These are phyloP conservation scores for Typhlichthys eigenmanni DNA, from an alignment of 2,797 vertebrate species.

Conservation along the genomic window DNA sequence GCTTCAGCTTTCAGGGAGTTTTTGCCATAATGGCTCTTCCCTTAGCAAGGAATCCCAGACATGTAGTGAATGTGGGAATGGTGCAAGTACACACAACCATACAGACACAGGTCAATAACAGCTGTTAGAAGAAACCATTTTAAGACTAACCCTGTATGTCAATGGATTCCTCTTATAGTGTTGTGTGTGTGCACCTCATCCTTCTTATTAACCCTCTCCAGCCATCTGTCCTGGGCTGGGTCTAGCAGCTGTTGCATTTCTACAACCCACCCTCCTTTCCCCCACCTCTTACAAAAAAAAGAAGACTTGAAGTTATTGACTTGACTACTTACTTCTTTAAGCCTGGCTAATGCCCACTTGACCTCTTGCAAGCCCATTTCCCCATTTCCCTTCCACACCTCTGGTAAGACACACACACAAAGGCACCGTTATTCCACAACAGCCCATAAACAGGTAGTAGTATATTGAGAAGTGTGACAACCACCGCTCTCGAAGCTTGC, in stretches of 20 bases:
- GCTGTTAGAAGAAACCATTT: conserved; percentile 60
- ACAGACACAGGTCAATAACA: conserved; percentile 45
- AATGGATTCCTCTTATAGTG: conserved; percentile 47
- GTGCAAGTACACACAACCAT: conserved; percentile 34
- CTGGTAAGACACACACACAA: conserved; percentile 39
- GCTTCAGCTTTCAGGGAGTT: conserved; percentile 55
- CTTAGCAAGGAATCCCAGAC: conserved; percentile 57
- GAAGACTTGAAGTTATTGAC: conserved; percentile 33
- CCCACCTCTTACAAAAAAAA: neutral
- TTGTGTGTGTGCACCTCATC: conserved; percentile 20
- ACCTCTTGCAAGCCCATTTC: conserved; percentile 45
- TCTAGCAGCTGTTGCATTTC: conserved; percentile 64
- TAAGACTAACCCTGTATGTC: conserved; percentile 37
- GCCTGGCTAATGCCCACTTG: conserved; percentile 56
- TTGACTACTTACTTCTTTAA: conserved; percentile 49
- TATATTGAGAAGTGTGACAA: too few relatives aligned
- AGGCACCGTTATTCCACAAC: conserved; percentile 13
- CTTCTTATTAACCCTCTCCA: conserved; percentile 30
- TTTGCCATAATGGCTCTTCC: conserved; percentile 64
- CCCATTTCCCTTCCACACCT: conserved; percentile 19
- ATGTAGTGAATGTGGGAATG: conserved; percentile 62
- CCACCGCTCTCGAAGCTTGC: too few relatives aligned
- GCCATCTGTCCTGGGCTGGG: conserved; percentile 51
- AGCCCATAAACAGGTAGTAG: neutral
- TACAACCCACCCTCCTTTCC: conserved; percentile 32